Base-by-base conservation (phyloP, 2,113 vertebrate genomes). In the Atlantisia rogersi region DNA sequence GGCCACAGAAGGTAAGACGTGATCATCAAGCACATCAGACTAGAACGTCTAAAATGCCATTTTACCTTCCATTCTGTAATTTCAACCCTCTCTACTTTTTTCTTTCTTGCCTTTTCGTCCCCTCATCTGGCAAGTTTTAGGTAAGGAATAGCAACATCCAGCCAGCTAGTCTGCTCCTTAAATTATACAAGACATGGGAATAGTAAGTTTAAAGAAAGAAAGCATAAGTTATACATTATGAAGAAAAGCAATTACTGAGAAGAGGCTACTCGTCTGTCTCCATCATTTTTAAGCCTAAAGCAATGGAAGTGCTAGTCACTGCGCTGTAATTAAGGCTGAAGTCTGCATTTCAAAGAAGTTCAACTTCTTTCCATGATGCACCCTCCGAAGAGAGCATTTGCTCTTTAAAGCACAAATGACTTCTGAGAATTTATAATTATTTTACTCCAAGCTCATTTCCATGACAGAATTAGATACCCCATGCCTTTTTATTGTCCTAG, bases 271-370 rank as follows among this genome's bases (percentile, higher is more conserved):
- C 16, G 9, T 86, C 76, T 3, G 2, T 92, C 86, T 88, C 80
- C 88, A 90, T 74, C 82, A 83, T 75, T 90, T 90, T 90, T 28
- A 78, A 95, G 86, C 86, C 91, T 92, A 90, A 92, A 96, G 86
- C 86, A 92, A 88, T 56, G 46, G 78, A 81, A 94, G 50, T 62
- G 42, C 69, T 71, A 68, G 35, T 53, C 64, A 44, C 29, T 40
- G 35, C 60, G 78, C 48, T 75, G 69, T 76, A 88, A 86, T 96
- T 96, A 92, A 92, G 50, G 69, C n/a, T 88, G 48, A 93, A 92
- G 80, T 29, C 88, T 84, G 82, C n/a, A 73, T 94, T 94, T 86
- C 80, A 88, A 63, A 86, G 74, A 62, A 71, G 35, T 50, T 82
- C n/a, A 68, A 39, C 62, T 70, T 63, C 13, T 92, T 82, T 90